phyloP scores from a whole-genome alignment of 1,140 invertebrate species.

The Caenorhabditis briggsae region DNA sequence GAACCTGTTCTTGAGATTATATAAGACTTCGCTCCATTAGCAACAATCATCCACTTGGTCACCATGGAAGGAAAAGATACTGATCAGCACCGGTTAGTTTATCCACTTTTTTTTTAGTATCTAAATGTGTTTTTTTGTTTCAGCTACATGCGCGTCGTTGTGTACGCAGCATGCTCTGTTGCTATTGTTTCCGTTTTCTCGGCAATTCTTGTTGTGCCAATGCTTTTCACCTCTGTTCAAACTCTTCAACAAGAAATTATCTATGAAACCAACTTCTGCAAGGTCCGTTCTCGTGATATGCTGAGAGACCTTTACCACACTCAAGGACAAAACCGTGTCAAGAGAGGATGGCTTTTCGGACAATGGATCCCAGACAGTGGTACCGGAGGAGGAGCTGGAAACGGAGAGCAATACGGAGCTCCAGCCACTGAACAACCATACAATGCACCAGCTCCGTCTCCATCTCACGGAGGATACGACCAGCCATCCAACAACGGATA shows the following conservation, averaged over 20 bases:
- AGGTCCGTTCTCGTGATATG: conserved; percentile 62
- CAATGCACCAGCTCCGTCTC: conserved; percentile 34
- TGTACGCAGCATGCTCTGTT: conserved; percentile 63
- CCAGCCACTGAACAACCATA: conserved; percentile 52
- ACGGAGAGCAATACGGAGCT: conserved; percentile 58
- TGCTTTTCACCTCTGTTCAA: conserved; percentile 67
- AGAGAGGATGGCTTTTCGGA: conserved; percentile 70
- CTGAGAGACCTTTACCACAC: neutral
- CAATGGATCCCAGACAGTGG: conserved; percentile 70
- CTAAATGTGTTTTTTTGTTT: neutral
- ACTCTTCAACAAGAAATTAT: conserved; percentile 63
- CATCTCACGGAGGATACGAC: conserved; percentile 55
- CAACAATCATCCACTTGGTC: conserved; percentile 47
- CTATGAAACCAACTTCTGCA: conserved; percentile 67
- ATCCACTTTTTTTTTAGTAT: neutral
- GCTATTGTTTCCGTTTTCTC: conserved; percentile 64
- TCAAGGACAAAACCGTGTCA: conserved; percentile 45
- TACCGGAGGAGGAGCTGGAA: conserved; percentile 66
- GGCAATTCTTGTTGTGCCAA: conserved; percentile 63
- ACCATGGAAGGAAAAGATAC: conserved; percentile 45
- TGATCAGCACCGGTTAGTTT: conserved; percentile 73
- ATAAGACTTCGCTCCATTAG: conserved; percentile 7
- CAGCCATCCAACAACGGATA: conserved; percentile 58
- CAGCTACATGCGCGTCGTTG: conserved; percentile 65
- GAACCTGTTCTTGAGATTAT: conserved; percentile 23